phyloP scores from a whole-genome alignment of 2,888 invertebrate genomes.

The Unio delphinus region DNA sequence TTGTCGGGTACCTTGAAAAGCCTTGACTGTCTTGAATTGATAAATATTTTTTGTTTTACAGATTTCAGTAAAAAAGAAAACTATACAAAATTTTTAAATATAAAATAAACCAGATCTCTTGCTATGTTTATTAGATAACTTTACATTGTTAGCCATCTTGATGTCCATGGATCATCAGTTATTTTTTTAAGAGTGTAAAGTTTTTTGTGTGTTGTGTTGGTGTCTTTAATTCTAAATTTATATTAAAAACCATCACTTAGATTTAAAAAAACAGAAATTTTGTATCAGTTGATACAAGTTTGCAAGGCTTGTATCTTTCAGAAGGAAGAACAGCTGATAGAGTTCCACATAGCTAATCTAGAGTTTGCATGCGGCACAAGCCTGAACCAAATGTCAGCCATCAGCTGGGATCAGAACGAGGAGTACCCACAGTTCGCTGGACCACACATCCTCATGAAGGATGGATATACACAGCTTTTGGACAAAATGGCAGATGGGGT shows the following conservation, averaged over 20 bases:
- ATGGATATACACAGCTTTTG: slow-evolving; percentile 68
- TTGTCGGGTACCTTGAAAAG: no score
- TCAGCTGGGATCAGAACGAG: slow-evolving; percentile 74
- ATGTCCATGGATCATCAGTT: no score
- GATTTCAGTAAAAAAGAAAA: no score
- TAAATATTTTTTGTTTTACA: no score
- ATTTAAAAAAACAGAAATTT: not conserved
- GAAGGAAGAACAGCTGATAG: slow-evolving; percentile 70
- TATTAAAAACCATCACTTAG: not conserved
- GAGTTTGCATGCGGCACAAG: slow-evolving; percentile 73
- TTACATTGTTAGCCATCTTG: no score
- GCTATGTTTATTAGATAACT: no score
- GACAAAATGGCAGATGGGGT: slow-evolving; percentile 66
- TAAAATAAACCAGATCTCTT: no score
- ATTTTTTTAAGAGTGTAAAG: not conserved
- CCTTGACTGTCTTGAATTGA: no score
- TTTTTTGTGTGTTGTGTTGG: not conserved
- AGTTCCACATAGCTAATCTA: slow-evolving; percentile 73
- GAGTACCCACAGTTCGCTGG: slow-evolving; percentile 73
- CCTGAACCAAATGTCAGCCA: slow-evolving; percentile 69
- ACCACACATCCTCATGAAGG: slow-evolving; percentile 68
- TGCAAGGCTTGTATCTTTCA: slow-evolving; percentile 31
- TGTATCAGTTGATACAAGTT: not conserved
- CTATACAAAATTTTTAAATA: no score
- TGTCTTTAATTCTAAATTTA: not conserved